phyloP scores from a whole-genome alignment of 1,140 invertebrate genomes.

The Trichogramma pretiosum region DNA sequence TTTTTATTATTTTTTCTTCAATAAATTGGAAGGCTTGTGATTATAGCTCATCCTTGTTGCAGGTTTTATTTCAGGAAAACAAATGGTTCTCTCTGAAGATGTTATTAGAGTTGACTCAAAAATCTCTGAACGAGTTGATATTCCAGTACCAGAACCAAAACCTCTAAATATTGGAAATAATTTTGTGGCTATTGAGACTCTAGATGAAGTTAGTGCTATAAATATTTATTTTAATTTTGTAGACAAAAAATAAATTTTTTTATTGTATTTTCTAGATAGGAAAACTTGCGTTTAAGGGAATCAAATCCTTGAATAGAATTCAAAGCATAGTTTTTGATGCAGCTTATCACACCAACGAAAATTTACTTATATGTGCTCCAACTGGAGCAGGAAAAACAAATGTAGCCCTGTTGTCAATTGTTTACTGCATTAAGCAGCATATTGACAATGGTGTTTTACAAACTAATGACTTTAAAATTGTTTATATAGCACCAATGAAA shows the following conservation, averaged over 20 bases:
- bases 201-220: conserved; percentile 62
- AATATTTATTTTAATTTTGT: conserved; percentile 16
- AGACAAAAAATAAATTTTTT: conserved; percentile 4
- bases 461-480: conserved; percentile 94
- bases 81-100: conserved; percentile 71
- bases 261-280: conserved; percentile 54
- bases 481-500: conserved; percentile 99
- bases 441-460: conserved; percentile 70
- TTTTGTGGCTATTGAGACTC: conserved; percentile 57
- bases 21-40: too few relatives aligned
- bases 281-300: conserved; percentile 76
- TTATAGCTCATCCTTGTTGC: too few relatives aligned
- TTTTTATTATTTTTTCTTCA: neutral
- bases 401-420: conserved; percentile 87
- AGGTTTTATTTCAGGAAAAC: conserved; percentile 71
- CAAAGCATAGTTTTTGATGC: conserved; percentile 92
- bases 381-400: conserved; percentile 98
- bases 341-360: conserved; percentile 95
- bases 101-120: conserved; percentile 60
- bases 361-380: conserved; percentile 91
- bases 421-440: conserved; percentile 83
- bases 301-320: conserved; percentile 83
- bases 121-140: conserved; percentile 78
- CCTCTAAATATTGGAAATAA: conserved; percentile 59
- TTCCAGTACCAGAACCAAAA: conserved; percentile 66